phyloP scores from a whole-genome alignment of 2,888 invertebrate genomes.

The Lampropteryx suffumata region DNA sequence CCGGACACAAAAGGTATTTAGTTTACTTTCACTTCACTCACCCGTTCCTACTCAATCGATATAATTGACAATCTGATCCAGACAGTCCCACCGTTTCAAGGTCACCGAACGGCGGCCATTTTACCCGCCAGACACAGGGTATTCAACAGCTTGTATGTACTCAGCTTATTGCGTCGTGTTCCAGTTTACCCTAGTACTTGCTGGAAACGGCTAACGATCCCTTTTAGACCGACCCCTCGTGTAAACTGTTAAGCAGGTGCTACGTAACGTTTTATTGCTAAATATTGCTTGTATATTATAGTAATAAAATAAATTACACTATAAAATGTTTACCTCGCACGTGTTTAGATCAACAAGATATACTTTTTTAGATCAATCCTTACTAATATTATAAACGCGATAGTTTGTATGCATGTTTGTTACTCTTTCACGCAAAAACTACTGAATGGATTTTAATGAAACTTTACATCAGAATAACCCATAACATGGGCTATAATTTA shows the following conservation, averaged over 20 bases:
- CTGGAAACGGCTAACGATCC: slow-evolving; percentile 7
- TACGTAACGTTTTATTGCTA: background rate
- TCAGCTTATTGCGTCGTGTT: slow-evolving; percentile 35
- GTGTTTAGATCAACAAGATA: too few species aligned
- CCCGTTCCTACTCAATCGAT: slow-evolving; percentile 24
- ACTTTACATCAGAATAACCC: too few species aligned
- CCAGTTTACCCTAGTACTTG: slow-evolving; percentile 16
- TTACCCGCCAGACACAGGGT: slow-evolving; percentile 33
- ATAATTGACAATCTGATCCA: slow-evolving; percentile 47
- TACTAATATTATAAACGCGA: too few species aligned
- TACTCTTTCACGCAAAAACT: too few species aligned
- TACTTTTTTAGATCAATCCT: too few species aligned
- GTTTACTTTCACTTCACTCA: slow-evolving; percentile 6
- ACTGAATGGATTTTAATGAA: too few species aligned
- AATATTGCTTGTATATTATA: background rate
- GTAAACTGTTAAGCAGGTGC: slow-evolving; percentile 11
- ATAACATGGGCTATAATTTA: too few species aligned
- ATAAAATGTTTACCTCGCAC: too few species aligned
- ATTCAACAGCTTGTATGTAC: background rate
- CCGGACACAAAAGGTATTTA: background rate
- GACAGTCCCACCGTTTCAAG: slow-evolving; percentile 57
- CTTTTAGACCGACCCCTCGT: slow-evolving; percentile 7
- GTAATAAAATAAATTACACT: too few species aligned
- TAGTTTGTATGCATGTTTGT: too few species aligned
- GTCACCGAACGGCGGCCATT: slow-evolving; percentile 52